These are phyloP conservation scores for Phoenicopterus ruber DNA, from an alignment of 2,113 vertebrate genomes.

Conservation along the genomic window DNA sequence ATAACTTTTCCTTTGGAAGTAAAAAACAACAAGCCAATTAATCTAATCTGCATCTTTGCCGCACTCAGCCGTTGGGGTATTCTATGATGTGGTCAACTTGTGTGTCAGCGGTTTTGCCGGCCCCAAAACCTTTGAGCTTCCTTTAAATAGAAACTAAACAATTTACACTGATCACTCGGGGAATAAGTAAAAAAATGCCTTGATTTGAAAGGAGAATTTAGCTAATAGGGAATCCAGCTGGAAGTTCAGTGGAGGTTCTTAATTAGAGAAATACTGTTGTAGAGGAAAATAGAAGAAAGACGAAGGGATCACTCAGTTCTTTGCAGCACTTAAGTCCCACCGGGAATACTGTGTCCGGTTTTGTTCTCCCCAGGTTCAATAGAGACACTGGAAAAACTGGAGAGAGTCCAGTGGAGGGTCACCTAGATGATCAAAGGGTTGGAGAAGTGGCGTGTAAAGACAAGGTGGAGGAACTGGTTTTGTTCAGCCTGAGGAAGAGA, in stretches of 20 bases:
- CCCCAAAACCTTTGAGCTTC: background rate
- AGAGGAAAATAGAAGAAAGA: background rate
- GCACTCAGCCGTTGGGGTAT: background rate
- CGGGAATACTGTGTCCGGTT: background rate
- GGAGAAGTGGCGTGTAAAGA: background rate
- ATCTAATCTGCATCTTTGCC: background rate
- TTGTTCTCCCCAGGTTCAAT: background rate
- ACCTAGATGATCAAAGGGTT: background rate
- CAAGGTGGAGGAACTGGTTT: background rate
- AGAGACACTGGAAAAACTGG: background rate
- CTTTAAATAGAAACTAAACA: background rate
- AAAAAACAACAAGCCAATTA: background rate
- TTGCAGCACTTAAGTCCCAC: background rate
- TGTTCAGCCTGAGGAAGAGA: background rate
- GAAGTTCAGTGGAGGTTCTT: background rate
- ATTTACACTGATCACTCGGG: background rate
- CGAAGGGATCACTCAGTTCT: background rate
- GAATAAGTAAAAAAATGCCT: background rate
- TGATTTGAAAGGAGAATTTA: background rate
- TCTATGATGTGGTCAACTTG: background rate
- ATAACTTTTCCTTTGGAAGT: background rate
- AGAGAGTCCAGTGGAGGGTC: background rate
- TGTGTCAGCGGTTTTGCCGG: background rate
- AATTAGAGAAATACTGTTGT: background rate
- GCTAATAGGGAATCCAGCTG: background rate